phyloP scores from a whole-genome alignment of 2,888 invertebrate species.

The Scaptomyza flava region DNA sequence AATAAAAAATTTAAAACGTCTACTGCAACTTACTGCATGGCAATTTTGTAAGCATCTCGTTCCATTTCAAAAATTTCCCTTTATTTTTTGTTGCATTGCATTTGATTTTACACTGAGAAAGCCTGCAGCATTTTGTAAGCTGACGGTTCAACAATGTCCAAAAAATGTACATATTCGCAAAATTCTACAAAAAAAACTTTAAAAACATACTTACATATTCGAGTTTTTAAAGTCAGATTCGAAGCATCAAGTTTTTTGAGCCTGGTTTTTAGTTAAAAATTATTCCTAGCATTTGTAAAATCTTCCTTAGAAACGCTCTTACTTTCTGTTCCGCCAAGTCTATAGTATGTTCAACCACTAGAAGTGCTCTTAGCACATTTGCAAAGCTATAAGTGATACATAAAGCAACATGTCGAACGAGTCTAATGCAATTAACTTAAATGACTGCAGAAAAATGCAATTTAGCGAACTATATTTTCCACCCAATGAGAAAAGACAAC shows the following conservation, averaged over 20 bases:
- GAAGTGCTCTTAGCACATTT: constrained; percentile 12
- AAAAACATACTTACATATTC: neutral
- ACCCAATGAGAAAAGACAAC: constrained; percentile 21
- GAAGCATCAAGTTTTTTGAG: neutral
- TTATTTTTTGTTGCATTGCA: constrained; percentile 15
- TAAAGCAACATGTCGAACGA: constrained; percentile 68
- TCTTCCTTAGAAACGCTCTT: neutral
- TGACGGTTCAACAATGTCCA: neutral
- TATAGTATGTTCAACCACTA: too few species aligned
- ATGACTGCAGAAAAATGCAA: constrained; percentile 72
- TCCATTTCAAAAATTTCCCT: neutral
- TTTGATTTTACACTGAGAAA: constrained; percentile 35
- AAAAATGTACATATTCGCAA: constrained; percentile 18
- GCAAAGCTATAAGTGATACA: constrained; percentile 34
- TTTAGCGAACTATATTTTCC: constrained; percentile 71
- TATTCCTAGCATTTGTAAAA: neutral
- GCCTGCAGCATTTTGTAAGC: neutral
- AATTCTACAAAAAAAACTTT: constrained; percentile 23
- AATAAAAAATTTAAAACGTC: constrained; percentile 41
- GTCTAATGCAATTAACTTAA: constrained; percentile 81
- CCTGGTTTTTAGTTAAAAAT: neutral
- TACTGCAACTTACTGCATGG: constrained; percentile 48
- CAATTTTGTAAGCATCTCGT: constrained; percentile 42
- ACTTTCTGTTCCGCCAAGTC: neutral
- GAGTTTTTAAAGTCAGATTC: neutral